These are phyloP conservation scores for Aplidium turbinatum DNA, from an alignment of 23 tunicate species.

Conservation along the genomic window DNA sequence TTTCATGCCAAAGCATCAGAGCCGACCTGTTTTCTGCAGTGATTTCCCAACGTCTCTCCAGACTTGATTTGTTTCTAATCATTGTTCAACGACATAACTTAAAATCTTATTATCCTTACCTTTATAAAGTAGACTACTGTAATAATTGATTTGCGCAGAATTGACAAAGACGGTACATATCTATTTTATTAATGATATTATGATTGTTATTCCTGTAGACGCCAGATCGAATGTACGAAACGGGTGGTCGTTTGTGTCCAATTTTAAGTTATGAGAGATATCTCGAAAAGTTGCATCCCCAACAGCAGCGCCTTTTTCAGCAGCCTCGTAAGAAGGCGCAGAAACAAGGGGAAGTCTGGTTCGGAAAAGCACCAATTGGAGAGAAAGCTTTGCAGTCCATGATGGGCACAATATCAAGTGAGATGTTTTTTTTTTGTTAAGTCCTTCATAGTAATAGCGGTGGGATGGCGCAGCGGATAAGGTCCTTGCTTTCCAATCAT, in stretches of 20 bases:
- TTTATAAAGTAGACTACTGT: no score
- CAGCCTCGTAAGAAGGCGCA: conserved; percentile 84
- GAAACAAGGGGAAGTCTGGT: conserved; percentile 82
- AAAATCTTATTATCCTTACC: no score
- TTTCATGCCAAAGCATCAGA: no score
- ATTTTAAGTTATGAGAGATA: conserved; percentile 83
- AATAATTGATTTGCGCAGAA: no score
- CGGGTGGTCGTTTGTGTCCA: conserved; percentile 84
- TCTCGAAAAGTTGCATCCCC: conserved; percentile 70
- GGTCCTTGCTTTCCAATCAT: no score
- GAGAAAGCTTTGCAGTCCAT: conserved; percentile 97
- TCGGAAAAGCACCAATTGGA: conserved; percentile 98
- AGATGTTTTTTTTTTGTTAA: not conserved
- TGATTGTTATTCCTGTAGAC: conserved; percentile 34
- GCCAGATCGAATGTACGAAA: conserved; percentile 97
- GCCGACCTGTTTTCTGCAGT: no score
- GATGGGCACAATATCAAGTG: conserved; percentile 97
- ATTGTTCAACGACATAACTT: no score
- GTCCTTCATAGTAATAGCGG: no score
- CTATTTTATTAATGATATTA: not conserved
- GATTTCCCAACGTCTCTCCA: no score
- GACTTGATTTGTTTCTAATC: no score
- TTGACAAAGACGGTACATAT: no score
- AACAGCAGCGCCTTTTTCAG: conserved; percentile 85
- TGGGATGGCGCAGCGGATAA: no score